Evolutionary conservation across 2,797 vertebrate species (phyloP).

Genomic region (Hyperoplus lanceolatus): DNA sequence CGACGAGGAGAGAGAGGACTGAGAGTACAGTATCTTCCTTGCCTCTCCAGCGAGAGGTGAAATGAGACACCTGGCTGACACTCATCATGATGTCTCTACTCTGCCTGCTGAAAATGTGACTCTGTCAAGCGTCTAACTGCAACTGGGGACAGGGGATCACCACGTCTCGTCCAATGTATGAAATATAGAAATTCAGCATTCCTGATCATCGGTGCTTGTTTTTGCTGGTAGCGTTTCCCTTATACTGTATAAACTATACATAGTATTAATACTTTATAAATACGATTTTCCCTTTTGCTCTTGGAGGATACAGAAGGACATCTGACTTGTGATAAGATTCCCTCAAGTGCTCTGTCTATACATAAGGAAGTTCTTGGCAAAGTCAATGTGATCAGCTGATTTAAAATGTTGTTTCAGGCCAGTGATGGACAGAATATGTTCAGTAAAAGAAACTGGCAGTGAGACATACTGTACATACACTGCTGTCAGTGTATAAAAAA

Average conservation of each 20-base stretch:
- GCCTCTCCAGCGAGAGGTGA: constrained; percentile 44
- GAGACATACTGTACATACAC: not conserved
- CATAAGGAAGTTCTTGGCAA: constrained; percentile 15
- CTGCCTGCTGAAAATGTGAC: constrained; percentile 31
- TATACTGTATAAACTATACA: not conserved
- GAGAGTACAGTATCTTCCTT: constrained; percentile 28
- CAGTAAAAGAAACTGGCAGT: constrained; percentile 3
- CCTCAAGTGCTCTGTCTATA: constrained; percentile 11
- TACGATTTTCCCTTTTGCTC: constrained; percentile 22
- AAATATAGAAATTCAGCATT: not conserved
- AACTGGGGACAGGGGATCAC: not conserved
- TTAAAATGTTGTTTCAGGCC: constrained; percentile 13
- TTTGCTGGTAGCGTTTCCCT: not conserved
- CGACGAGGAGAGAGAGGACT: constrained; percentile 54
- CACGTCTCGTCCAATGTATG: not conserved
- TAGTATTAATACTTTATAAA: not conserved
- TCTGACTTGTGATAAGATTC: constrained; percentile 39
- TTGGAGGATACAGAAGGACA: constrained; percentile 26
- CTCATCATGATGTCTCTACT: constrained; percentile 21
- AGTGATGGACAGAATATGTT: not conserved
- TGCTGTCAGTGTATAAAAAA: not conserved
- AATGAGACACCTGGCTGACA: constrained; percentile 39
- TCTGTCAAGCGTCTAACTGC: not conserved
- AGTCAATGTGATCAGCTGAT: constrained; percentile 27
- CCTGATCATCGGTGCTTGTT: not conserved